Base-by-base conservation (phyloP, 2,797 vertebrate genomes). In the Pogonophryne albipinna region DNA sequence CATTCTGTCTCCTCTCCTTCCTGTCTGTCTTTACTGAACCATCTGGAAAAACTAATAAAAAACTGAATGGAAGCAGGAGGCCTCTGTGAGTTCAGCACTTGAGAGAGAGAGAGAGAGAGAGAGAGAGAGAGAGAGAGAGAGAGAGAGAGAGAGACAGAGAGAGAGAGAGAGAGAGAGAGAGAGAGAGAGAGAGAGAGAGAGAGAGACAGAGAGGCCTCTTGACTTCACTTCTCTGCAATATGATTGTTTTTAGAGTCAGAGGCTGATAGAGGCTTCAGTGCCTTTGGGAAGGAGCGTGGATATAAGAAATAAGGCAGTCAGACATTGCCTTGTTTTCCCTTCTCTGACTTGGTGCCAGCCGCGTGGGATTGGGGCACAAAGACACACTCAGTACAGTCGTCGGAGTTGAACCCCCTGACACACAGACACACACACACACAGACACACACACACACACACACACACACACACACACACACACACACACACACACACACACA, bases 311-410 rank as follows among this genome's bases (percentile, higher is more conserved):
- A 79, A 85, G 84, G 67, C 87, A 78, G 64, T 82, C 85, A 94
- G 89, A 91, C 68, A 17, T 80, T 80, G 82, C 89, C 91, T 92
- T 93, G 91, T 93, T 90, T 92, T 89, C 89, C 85, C 86, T 89
- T 80, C 85, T 87, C 87, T 94, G 93, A 92, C 91, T 80, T 8
- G 6, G 34, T 80, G 91, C 89, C 92, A 92, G 85, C 86, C 53
- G 89, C 66, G 92, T 94, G 86, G 94, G 92, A 71, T 74, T 14
- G 56, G 73, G 80, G 86, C 90, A 95, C 93, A 93, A 94, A 93
- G 93, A 88, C 89, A 87, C 83, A 70, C 89, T 91, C 84, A 91
- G 83, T 87, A 50, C 85, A 90, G 66, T 62, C 55, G 83, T 80
- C 67, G 19, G 60, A 68, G 56, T n/a, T 63, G 69, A 85, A 68